Base-by-base conservation (phyloP, 2,113 vertebrate species). In the Channa maculata region DNA sequence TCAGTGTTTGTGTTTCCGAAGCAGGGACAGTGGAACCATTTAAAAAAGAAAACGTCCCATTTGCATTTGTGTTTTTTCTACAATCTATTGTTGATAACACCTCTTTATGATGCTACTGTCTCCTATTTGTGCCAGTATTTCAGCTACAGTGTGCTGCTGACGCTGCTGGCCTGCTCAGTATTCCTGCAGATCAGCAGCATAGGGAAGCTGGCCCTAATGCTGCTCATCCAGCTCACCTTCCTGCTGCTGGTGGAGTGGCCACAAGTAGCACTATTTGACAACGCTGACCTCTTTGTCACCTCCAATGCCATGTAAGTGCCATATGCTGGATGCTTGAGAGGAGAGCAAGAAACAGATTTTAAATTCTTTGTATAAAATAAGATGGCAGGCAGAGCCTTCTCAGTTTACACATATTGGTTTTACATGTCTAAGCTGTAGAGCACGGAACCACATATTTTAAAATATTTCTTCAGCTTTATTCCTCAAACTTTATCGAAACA, bases 171-270 rank as follows among this genome's bases (percentile, higher is more conserved):
- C 91, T 97, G 96, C 91, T 98, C 97, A 1, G 96, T 98, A 90
- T 99, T 99, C 95, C 95, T 98, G 90, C 98, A 99, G 92, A 97
- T 99, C 94, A 99, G 96, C 87, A 99, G 97, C 93, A 96, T 97
- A 0, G 96, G 96, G 76, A 99, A 99, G 91, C 90, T 99, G 93
- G 94, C 94, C 59, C 95, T 99, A 88, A 95, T 96, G 96, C 93
- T 97, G 89, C 92, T 93, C 83, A 96, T 98, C 71, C 96, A 96
- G 93, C 89, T 95, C 89, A 91, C 93, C 60, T 99, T 96, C 89
- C 92, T 99, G 93, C 91, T 96, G 90, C 93, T 99, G 92, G 92
- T 97, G 64, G 96, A 98, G 93, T 97, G 96, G 58, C 96, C 97
- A 46, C 95, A 97, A 76, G 96, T 95, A 41, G 75, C 94, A 72